Evolutionary conservation across 2,113 vertebrate genomes (phyloP).

Genomic region (Alectura lathami): DNA sequence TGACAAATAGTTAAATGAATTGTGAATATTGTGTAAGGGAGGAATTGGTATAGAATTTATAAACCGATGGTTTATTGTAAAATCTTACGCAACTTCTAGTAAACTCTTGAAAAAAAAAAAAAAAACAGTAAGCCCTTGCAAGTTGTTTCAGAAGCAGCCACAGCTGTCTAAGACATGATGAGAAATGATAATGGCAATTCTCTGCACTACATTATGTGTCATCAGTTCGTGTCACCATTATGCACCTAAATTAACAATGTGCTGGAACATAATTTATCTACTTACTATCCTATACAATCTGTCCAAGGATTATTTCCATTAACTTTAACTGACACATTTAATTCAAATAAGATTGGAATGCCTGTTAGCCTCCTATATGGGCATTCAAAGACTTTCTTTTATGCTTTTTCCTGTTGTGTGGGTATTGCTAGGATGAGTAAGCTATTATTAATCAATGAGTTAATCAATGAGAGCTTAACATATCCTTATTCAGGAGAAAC

Average conservation of each 20-base stretch:
- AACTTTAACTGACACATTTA: background rate
- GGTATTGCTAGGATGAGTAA: background rate
- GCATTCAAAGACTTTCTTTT: background rate
- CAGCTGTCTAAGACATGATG: conserved; percentile 23
- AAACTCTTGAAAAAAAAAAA: background rate
- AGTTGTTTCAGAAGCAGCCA: conserved; percentile 16
- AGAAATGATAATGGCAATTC: background rate
- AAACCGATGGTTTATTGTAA: conserved; percentile 1
- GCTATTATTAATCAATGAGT: too few relatives aligned
- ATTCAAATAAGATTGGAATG: background rate
- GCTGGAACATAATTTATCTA: background rate
- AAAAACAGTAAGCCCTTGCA: background rate
- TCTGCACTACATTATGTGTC: conserved; percentile 16
- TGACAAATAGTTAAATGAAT: conserved; percentile 35
- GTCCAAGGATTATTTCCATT: background rate
- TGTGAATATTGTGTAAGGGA: background rate
- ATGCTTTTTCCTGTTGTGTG: background rate
- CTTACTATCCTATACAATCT: background rate
- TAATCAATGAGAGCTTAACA: background rate
- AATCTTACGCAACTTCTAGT: background rate
- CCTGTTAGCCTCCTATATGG: background rate
- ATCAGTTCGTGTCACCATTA: conserved; percentile 40
- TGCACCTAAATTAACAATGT: conserved; percentile 15
- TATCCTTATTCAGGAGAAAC: background rate
- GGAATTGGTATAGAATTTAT: background rate